Evolutionary conservation across 2,797 vertebrate genomes (phyloP).

Genomic region (Mormyrops boulengeri): DNA sequence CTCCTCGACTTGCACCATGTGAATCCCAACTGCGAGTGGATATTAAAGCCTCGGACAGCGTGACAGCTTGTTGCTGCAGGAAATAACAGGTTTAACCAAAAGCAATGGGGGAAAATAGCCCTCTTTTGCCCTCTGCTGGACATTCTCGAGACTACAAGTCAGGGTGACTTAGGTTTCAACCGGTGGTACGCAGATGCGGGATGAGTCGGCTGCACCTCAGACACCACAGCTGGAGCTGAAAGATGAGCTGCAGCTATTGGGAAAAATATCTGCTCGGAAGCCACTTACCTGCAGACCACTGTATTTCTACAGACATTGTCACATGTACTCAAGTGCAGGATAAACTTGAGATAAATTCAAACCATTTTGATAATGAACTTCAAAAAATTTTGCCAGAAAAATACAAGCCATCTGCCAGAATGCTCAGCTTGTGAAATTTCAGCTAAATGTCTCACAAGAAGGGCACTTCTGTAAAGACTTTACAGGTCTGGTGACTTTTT

Average conservation of each 20-base stretch:
- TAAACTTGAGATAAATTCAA: neutral
- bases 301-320: neutral
- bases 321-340: constrained; percentile 1
- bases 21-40: constrained; percentile 80
- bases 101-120: neutral
- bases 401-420: constrained; percentile 38
- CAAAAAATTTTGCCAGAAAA: constrained; percentile 21
- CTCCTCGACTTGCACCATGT: constrained; percentile 73
- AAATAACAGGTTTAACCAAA: neutral
- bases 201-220: neutral
- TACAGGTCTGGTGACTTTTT: neutral
- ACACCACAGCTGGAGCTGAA: neutral
- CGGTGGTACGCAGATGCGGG: neutral
- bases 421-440: constrained; percentile 24
- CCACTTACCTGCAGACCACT: neutral
- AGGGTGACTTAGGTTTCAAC: neutral
- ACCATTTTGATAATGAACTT: constrained; percentile 4
- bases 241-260: neutral
- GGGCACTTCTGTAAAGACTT: constrained; percentile 10
- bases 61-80: constrained; percentile 39
- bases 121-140: constrained; percentile 25
- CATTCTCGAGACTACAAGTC: neutral
- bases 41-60: constrained; percentile 68
- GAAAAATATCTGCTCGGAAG: neutral
- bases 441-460: neutral